Base-by-base conservation (phyloP, 2,888 invertebrate species). In the Drosophila antonietae region DNA sequence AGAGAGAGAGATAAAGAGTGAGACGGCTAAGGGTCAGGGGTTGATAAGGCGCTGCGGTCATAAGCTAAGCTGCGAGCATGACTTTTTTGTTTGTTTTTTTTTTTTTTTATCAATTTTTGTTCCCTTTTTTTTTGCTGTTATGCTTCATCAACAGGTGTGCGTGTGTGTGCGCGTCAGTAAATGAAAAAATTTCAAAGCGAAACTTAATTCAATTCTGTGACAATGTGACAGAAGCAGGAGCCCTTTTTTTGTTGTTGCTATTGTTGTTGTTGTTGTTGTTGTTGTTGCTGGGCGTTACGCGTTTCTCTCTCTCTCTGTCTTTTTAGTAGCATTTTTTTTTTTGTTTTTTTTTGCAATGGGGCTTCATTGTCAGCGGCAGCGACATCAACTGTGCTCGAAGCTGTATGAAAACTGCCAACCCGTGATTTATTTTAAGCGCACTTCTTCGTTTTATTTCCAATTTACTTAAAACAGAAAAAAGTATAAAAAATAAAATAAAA, bases 181-280 rank as follows among this genome's bases (percentile, higher is more conserved):
- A 35, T 41, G 55, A 43, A 59, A 59, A 53, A 55, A 53, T 53
- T 69, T 75, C 68, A 85, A 83, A 80, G 71, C 58, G 66, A 82
- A 87, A 88, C 63, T 88, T 82, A 80, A 68, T 80, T 85, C 58
- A 66, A 85, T 71, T 83, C 60, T 60, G 58, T 66, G 83, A 73
- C 80, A 85, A 69, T 80, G 58, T 76, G 80, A 71, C 83, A 79
- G 67, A 41, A 56, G 69, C 66, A 75, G 82, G 41, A 59, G 52
- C 37, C 49, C 63, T 64, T 87, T 81, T 81, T 63, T 23, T 49
- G 39, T 12, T 23, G 8, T 18, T 35, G 8, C 20, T 37, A 3
- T 23, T 23, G 3, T 23, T 23, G 3, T 2, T 23, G 23, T 23
- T 23, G 4, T 28, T 5, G 28, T 5, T 28, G 28, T 23, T 51